Evolutionary conservation across 2,797 vertebrate species (phyloP).

Genomic region (Diplodus puntazzo): DNA sequence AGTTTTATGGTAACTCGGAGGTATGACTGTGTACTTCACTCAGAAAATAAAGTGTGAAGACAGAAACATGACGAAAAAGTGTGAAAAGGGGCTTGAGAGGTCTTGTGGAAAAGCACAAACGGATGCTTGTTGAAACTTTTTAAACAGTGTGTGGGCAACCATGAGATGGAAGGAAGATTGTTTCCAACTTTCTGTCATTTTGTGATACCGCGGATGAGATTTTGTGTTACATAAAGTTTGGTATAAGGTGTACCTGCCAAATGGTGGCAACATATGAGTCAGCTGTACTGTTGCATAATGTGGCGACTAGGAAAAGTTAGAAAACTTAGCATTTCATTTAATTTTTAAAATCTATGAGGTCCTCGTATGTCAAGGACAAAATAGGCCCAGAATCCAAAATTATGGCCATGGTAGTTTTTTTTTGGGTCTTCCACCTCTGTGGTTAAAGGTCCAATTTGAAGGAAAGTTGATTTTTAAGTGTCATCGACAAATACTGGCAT

Average conservation of each 20-base stretch:
- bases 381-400: background rate
- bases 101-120: background rate
- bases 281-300: constrained; percentile 3
- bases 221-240: constrained; percentile 4
- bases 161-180: constrained; percentile 9
- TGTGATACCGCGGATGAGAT: background rate
- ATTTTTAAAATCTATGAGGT: background rate
- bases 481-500: too few species aligned
- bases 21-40: background rate
- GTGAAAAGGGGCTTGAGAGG: background rate
- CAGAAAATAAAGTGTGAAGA: constrained; percentile 8
- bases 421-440: background rate
- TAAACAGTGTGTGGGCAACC: background rate
- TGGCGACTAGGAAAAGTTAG: constrained; percentile 10
- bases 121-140: constrained; percentile 15
- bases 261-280: constrained; percentile 36
- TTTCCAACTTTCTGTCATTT: constrained; percentile 31
- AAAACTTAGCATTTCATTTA: background rate
- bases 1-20: constrained; percentile 28
- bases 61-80: background rate
- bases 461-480: too few species aligned
- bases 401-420: background rate
- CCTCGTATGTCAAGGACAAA: too few species aligned
- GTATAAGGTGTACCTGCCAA: constrained; percentile 14
- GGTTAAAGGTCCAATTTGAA: background rate